phyloP scores from a whole-genome alignment of 2,797 vertebrate genomes.

The Catharus ustulatus region DNA sequence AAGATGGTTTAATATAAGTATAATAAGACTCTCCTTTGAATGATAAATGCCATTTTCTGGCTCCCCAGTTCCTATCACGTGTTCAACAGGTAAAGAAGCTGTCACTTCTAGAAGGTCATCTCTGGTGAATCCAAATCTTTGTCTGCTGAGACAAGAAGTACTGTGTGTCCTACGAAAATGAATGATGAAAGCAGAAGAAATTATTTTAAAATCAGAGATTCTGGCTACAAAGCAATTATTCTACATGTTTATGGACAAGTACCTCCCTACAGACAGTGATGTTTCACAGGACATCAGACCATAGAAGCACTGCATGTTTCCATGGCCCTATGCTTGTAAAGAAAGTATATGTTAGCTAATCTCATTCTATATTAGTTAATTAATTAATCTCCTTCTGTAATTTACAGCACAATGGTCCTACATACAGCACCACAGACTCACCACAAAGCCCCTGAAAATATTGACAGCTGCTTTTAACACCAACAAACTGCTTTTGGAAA shows the following conservation, averaged over 20 bases:
- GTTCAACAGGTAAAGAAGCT: neutral
- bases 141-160: neutral
- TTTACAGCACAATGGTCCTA: neutral
- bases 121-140: neutral
- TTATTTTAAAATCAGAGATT: neutral
- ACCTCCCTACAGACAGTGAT: neutral
- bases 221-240: constrained; percentile 1
- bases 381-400: neutral
- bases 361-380: neutral
- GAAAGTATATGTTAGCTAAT: neutral
- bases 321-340: neutral
- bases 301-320: neutral
- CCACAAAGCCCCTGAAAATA: neutral
- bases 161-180: neutral
- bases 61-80: neutral
- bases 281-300: neutral
- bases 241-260: neutral
- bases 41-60: neutral
- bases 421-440: neutral
- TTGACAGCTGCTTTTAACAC: neutral
- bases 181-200: neutral
- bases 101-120: neutral
- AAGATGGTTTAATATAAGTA: neutral
- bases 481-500: neutral
- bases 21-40: neutral